Conservation (phyloP, 2,888 invertebrate species). For the Meiosimyza platycephala region DNA sequence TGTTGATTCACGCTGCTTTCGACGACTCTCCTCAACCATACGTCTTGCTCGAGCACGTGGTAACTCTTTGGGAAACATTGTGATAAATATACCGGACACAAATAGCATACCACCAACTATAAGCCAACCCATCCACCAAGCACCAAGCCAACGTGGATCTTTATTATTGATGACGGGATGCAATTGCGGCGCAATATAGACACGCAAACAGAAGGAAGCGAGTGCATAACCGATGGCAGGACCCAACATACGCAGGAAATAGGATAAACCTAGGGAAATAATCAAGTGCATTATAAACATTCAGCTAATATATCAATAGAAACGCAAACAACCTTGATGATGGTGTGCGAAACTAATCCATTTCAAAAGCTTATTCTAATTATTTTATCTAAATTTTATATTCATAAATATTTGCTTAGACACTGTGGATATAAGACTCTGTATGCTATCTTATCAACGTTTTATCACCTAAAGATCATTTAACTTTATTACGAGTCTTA, state of each 20-base stretch:
- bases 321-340: too few relatives aligned
- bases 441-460: background rate
- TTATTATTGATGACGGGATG: slow-evolving; percentile 74
- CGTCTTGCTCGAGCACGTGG: slow-evolving; percentile 74
- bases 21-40: slow-evolving; percentile 62
- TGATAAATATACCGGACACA: slow-evolving; percentile 72
- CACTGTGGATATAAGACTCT: slow-evolving; percentile 2
- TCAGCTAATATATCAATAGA: too few relatives aligned
- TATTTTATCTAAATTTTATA: background rate
- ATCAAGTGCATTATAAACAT: background rate
- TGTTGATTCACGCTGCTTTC: slow-evolving; percentile 49
- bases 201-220: slow-evolving; percentile 74
- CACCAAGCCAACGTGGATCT: slow-evolving; percentile 83
- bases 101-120: slow-evolving; percentile 72
- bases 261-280: slow-evolving; percentile 67
- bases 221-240: slow-evolving; percentile 77
- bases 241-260: slow-evolving; percentile 76
- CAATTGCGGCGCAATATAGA: slow-evolving; percentile 75
- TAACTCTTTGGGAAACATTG: slow-evolving; percentile 77
- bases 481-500: slow-evolving; percentile 18
- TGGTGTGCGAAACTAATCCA: too few relatives aligned
- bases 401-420: slow-evolving; percentile 18
- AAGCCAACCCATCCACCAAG: slow-evolving; percentile 86
- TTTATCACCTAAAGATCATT: background rate
- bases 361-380: too few relatives aligned